Conservation (phyloP, 2,888 invertebrate species). For the Rutpela maculata region DNA sequence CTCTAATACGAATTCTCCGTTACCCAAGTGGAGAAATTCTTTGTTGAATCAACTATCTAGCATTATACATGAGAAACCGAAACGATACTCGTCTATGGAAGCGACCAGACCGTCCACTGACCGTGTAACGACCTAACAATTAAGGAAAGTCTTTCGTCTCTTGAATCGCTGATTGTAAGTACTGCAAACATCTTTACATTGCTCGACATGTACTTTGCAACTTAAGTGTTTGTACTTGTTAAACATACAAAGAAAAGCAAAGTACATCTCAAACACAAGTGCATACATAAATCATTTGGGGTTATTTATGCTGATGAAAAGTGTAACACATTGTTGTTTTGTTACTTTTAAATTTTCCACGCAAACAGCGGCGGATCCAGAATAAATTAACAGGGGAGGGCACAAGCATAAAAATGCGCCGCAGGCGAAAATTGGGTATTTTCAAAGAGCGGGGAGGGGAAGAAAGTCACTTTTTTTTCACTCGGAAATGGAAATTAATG, state of each 20-base stretch:
- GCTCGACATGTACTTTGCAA: not conserved
- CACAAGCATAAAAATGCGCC: too few relatives aligned
- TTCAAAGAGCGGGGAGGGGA: too few relatives aligned
- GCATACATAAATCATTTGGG: slow-evolving; percentile 1
- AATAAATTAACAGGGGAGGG: too few relatives aligned
- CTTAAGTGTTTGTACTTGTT: slow-evolving; percentile 7
- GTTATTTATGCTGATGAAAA: not conserved
- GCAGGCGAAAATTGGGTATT: too few relatives aligned
- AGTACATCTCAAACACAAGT: not conserved
- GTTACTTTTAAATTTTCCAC: not conserved
- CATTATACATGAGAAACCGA: not conserved
- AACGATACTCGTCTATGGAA: not conserved
- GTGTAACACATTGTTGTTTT: not conserved
- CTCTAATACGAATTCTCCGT: not conserved
- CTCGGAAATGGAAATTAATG: too few relatives aligned
- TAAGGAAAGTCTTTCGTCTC: not conserved
- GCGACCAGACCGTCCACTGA: not conserved
- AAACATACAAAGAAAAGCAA: not conserved
- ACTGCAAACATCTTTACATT: not conserved
- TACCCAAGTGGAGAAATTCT: not conserved
- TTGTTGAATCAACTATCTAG: not conserved
- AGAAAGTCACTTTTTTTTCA: too few relatives aligned
- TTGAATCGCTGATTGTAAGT: slow-evolving; percentile 1
- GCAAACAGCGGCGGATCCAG: too few relatives aligned
- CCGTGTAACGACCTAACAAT: slow-evolving; percentile 2